These are phyloP conservation scores for Ornithorhynchus anatinus DNA, from an alignment of 2,113 vertebrate genomes.

Conservation along the genomic window DNA sequence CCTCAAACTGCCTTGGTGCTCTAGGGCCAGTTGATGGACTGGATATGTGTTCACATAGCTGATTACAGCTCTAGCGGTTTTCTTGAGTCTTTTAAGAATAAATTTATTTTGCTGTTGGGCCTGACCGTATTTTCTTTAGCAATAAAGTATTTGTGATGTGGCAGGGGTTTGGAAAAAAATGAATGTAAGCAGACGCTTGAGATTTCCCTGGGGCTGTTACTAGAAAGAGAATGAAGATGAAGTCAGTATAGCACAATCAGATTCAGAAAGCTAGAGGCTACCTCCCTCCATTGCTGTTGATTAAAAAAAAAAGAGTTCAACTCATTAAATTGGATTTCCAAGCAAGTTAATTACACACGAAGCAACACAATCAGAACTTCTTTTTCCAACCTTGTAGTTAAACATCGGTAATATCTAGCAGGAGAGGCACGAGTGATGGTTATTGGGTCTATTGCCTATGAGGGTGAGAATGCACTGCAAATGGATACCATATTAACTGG, in stretches of 20 bases:
- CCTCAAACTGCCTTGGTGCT: conserved; percentile 26
- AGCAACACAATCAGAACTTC: background rate
- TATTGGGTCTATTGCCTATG: conserved; percentile 2
- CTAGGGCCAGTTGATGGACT: background rate
- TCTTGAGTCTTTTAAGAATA: conserved; percentile 31
- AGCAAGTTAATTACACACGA: background rate
- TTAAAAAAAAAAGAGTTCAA: too few relatives aligned
- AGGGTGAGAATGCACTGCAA: too few relatives aligned
- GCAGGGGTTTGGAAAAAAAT: background rate
- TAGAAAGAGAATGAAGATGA: background rate
- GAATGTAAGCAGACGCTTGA: background rate
- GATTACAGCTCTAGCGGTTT: conserved; percentile 26
- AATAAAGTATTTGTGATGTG: background rate
- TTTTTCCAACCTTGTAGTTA: too few relatives aligned
- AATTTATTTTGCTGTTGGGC: conserved; percentile 19
- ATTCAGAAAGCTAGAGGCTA: too few relatives aligned
- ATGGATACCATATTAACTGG: too few relatives aligned
- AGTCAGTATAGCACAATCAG: background rate
- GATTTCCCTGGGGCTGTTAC: background rate
- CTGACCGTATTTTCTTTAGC: background rate
- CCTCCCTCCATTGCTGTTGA: too few relatives aligned
- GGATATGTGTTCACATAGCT: background rate
- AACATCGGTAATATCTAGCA: too few relatives aligned
- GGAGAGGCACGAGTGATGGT: too few relatives aligned
- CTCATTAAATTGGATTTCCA: conserved; percentile 10